These are phyloP conservation scores for Oophaga pumilio DNA, from an alignment of 2,113 vertebrate genomes.

Conservation along the genomic window DNA sequence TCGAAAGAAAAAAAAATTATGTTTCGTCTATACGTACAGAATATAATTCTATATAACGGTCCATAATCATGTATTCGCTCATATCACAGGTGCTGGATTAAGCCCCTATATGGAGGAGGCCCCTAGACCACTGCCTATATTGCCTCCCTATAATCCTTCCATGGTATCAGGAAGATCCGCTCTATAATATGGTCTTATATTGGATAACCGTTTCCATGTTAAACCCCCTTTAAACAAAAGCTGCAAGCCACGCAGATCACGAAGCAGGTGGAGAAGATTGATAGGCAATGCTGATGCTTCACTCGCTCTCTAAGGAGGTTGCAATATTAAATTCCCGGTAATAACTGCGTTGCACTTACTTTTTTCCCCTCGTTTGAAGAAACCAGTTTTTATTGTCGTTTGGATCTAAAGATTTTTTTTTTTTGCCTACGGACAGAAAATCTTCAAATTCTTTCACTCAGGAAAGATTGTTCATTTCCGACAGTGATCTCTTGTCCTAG, in stretches of 20 bases:
- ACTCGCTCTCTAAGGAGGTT: slow-evolving; percentile 13
- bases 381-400: slow-evolving; percentile 5
- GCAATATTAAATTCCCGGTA: slow-evolving; percentile 14
- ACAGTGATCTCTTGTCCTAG: background rate
- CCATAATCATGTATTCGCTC: no score
- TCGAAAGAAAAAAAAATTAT: no score
- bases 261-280: background rate
- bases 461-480: background rate
- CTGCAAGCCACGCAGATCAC: background rate
- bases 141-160: background rate
- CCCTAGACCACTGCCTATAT: background rate
- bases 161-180: background rate
- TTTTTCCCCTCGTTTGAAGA: background rate
- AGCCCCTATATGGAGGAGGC: background rate
- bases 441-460: slow-evolving; percentile 12
- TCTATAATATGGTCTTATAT: background rate
- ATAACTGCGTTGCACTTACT: slow-evolving; percentile 3
- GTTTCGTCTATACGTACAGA: no score
- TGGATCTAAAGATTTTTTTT: slow-evolving; percentile 12
- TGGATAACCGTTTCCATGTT: background rate
- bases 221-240: background rate
- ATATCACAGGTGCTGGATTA: background rate
- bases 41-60: no score
- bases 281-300: background rate
- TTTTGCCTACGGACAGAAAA: background rate